A percentile compares a stretch with the other conserved stretches of the same genome.
phyloP scores from a whole-genome alignment of 2,888 invertebrate species.

The Auanema freiburgensis region DNA sequence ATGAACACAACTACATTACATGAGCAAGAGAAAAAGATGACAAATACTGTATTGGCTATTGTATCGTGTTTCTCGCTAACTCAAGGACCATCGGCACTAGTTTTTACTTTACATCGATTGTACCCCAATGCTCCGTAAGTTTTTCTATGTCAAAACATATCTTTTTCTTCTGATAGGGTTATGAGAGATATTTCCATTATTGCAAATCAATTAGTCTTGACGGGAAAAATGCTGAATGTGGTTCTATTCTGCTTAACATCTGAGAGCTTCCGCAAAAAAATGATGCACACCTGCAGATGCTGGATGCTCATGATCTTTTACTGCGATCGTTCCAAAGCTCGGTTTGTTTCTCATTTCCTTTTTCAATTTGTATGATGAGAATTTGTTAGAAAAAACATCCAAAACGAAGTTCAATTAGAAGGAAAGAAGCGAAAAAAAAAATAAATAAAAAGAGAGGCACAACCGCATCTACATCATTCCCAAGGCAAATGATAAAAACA shows the following conservation, averaged over 20 bases:
- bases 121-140: slow-evolving; percentile 31
- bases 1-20: slow-evolving; percentile 21
- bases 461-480: no score
- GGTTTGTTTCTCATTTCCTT: slow-evolving; percentile 12
- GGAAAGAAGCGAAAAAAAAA: no score
- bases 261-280: slow-evolving; percentile 52
- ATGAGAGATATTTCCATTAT: slow-evolving; percentile 30
- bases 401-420: not conserved
- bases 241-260: slow-evolving; percentile 59
- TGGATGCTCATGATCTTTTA: slow-evolving; percentile 33
- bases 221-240: slow-evolving; percentile 59
- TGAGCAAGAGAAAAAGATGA: slow-evolving; percentile 50
- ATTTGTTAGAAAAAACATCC: not conserved
- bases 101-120: slow-evolving; percentile 33
- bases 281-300: slow-evolving; percentile 39
- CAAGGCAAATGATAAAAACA: no score
- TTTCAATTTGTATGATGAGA: not conserved
- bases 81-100: slow-evolving; percentile 43
- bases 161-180: slow-evolving; percentile 9
- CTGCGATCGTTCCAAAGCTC: slow-evolving; percentile 6
- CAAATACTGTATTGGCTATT: slow-evolving; percentile 46
- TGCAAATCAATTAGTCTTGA: slow-evolving; percentile 45
- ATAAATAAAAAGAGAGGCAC: no score
- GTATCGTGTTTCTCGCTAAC: slow-evolving; percentile 50
- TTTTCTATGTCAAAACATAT: not conserved